Evolutionary conservation across 2,888 invertebrate genomes (phyloP).

Genomic region (Apocheima hispidaria): DNA sequence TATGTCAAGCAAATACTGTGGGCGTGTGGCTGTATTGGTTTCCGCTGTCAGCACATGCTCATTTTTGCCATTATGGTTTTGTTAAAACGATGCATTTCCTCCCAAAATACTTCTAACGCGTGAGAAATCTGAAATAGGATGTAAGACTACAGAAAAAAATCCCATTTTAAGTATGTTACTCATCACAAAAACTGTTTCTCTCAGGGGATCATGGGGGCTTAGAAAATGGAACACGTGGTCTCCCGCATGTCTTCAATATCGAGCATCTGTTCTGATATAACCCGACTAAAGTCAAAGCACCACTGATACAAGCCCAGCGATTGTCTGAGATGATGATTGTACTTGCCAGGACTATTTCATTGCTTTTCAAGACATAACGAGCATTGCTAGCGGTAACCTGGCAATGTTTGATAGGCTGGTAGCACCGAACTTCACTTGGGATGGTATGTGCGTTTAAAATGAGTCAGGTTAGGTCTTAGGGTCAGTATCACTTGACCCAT

Average conservation of each 20-base stretch:
- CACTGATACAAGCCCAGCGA: background rate
- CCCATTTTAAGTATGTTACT: slow-evolving; percentile 35
- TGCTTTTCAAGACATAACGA: slow-evolving; percentile 53
- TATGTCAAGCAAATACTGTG: background rate
- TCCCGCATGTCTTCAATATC: slow-evolving; percentile 71
- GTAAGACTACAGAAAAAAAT: slow-evolving; percentile 32
- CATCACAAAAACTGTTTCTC: slow-evolving; percentile 54
- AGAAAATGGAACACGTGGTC: slow-evolving; percentile 71
- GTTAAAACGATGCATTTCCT: slow-evolving; percentile 11
- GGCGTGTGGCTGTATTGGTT: background rate
- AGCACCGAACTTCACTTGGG: slow-evolving; percentile 25
- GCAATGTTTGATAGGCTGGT: slow-evolving; percentile 52
- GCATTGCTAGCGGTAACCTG: slow-evolving; percentile 47
- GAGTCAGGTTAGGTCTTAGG: slow-evolving; percentile 69
- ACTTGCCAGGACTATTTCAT: slow-evolving; percentile 37
- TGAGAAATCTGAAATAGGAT: slow-evolving; percentile 32
- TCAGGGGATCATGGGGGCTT: slow-evolving; percentile 56
- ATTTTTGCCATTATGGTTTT: slow-evolving; percentile 6
- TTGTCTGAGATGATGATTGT: slow-evolving; percentile 45
- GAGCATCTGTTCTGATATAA: slow-evolving; percentile 62
- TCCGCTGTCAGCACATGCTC: background rate
- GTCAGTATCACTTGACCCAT: slow-evolving; percentile 80
- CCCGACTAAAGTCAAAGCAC: slow-evolving; percentile 16
- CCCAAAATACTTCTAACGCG: slow-evolving; percentile 7
- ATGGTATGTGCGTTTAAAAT: slow-evolving; percentile 52